Conservation (phyloP, 2,113 vertebrate genomes). For the Formicarius rufipectus region DNA sequence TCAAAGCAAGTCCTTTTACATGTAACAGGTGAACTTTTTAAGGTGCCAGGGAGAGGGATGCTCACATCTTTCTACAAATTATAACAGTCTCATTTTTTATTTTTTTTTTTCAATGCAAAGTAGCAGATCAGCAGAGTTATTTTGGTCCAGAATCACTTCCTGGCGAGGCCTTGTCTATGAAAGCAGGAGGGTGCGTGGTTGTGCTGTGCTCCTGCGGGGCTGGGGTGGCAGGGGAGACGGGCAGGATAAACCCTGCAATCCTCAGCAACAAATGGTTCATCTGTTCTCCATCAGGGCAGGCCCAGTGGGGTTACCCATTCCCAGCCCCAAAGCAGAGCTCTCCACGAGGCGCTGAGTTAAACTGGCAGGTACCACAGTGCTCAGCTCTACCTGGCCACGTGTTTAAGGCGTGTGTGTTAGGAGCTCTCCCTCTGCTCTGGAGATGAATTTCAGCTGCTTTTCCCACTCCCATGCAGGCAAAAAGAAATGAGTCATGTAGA, state of each 20-base stretch:
- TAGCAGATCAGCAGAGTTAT: neutral
- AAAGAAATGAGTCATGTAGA: neutral
- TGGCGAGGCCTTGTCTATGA: neutral
- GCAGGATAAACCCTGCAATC: neutral
- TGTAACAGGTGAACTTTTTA: neutral
- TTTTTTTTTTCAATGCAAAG: neutral
- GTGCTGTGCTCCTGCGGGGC: neutral
- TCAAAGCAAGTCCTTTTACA: neutral
- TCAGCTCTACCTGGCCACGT: neutral
- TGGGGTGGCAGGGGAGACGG: neutral
- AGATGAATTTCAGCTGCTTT: constrained; percentile 48
- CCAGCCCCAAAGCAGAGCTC: neutral
- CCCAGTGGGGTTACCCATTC: neutral
- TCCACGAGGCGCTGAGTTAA: neutral
- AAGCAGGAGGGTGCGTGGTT: neutral
- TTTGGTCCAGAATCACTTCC: neutral
- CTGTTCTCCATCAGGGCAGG: neutral
- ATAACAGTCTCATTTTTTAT: neutral
- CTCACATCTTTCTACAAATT: too few species aligned
- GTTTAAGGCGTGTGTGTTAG: neutral
- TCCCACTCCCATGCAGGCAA: constrained; percentile 3
- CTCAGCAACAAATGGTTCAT: neutral
- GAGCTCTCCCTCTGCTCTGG: neutral
- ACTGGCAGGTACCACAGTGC: neutral
- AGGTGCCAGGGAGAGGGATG: neutral